Base-by-base conservation (phyloP, 2,113 vertebrate genomes). In the Phaethornis superciliosus region DNA sequence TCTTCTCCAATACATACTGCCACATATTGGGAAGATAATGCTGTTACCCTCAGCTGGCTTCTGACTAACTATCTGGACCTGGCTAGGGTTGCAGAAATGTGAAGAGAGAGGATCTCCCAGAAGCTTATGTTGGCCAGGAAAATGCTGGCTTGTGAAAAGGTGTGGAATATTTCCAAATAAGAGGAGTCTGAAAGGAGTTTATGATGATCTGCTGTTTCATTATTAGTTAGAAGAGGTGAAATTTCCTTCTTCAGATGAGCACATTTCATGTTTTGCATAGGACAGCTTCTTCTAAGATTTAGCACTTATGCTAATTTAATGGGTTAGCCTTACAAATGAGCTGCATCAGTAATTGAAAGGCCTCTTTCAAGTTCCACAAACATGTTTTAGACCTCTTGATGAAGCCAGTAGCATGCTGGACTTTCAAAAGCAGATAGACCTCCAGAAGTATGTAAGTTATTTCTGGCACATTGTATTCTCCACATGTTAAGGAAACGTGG, bases 401-500 rank as follows among this genome's bases (percentile, higher is more conserved):
- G 51, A 70, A 91, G 89, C 28, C 56, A 68, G 28, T 37, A 87
- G 70, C 12, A 16, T 67, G 75, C 78, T 93, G 55, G 88, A 67
- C 88, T 88, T 93, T 32, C 24, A 85, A 42, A 88, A 83, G 92
- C 51, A 87, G 70, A 80, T 93, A 88, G 95, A 88, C 87, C 37
- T 95, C 81, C 42, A 47, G 19, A 96, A 95, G 32, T 80, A 96
- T 95, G 93, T 47, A 59, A 91, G 89, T 70, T 89, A 96, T 96
- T 91, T 88, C 81, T 92, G 94, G 94, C 78, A 96, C 67, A 67
- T 93, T 92, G 70, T 94, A 55, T 91, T 76, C 84, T 91, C 52
- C 79, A 85, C 59, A 83, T 40, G 71, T 94, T 86, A 80, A 88
- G 85, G 95, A 92, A 95, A 93, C 70, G 47, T 74, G 87, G 84